Base-by-base conservation (phyloP, 2,888 invertebrate species). In the Noctua janthe region DNA sequence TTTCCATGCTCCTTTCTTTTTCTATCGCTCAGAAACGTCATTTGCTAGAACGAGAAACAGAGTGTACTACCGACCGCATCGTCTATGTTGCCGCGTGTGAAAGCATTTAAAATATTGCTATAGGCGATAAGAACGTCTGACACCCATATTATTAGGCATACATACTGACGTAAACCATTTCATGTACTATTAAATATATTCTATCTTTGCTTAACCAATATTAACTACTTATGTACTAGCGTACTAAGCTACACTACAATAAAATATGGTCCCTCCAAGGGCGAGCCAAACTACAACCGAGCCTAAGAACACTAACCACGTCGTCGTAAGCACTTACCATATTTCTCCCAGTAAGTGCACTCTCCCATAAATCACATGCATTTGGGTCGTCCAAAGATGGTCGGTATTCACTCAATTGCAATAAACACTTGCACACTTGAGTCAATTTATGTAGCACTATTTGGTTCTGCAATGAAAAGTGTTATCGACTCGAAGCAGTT, bases 331-430 rank as follows among this genome's bases (percentile, higher is more conserved):
- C 88, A 91, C 96, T 96, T 84, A 96, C 95, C 96, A 96, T 96
- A 93, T 91, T 94, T 92, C 89, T 89, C 85, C 86, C 81, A 91
- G 90, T 94, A 94, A 96, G 95, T 96, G 96, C 95, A 92, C 91
- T 93, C 81, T 90, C 91, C 92, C 94, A 95, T 95, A 94, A 95
- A 94, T 90, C 92, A 90, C 90, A 90, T 89, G 90, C 94, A 95
- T 95, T 93, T 93, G 93, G 94, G 93, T 94, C 95, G 89, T 88
- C 86, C 89, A 88, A 71, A 71, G 86, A 86, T 86, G 81, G 83
- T 83, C 78, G 79, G 87, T 87, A 80, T 82, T 85, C 84, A 82
- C 83, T 82, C 80, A 83, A 71, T 86, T 81, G 56, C n/a, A 81
- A 77, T 79, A 82, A 80, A 82, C 83, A 87, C 76, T 78, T 59